These are phyloP conservation scores for Harpagifer antarcticus DNA, from an alignment of 2,797 vertebrate species.

Conservation along the genomic window DNA sequence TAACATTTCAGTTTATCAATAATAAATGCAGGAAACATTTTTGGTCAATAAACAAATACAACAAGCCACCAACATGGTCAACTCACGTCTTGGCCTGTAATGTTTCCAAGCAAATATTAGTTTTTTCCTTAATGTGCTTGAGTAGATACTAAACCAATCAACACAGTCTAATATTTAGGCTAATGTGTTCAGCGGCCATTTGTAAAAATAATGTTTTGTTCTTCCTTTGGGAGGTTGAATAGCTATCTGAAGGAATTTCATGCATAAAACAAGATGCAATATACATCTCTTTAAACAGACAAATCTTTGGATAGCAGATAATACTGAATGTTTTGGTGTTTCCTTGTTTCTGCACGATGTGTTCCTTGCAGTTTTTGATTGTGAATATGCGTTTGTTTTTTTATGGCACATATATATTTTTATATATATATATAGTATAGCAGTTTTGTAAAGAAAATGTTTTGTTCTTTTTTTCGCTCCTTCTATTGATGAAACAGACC, in stretches of 20 bases:
- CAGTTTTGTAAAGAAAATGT: no score
- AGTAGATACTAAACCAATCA: background rate
- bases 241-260: background rate
- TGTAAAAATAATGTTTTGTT: background rate
- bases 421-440: no score
- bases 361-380: no score
- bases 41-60: background rate
- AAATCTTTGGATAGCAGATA: no score
- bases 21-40: constrained; percentile 7
- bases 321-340: no score
- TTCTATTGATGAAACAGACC: no score
- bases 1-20: constrained; percentile 2
- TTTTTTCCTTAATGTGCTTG: background rate
- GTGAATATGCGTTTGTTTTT: no score
- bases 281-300: no score
- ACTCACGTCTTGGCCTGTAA: background rate
- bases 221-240: background rate
- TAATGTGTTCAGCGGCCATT: background rate
- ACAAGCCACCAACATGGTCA: background rate
- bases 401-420: no score
- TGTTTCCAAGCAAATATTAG: background rate
- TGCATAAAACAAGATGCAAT: no score
- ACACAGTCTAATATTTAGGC: background rate
- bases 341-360: no score
- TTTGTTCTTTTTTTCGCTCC: no score